Percentiles rank a stretch among this genome's conserved stretches.
phyloP scores from a whole-genome alignment of 2,113 vertebrate genomes.

The Lepus americanus region DNA sequence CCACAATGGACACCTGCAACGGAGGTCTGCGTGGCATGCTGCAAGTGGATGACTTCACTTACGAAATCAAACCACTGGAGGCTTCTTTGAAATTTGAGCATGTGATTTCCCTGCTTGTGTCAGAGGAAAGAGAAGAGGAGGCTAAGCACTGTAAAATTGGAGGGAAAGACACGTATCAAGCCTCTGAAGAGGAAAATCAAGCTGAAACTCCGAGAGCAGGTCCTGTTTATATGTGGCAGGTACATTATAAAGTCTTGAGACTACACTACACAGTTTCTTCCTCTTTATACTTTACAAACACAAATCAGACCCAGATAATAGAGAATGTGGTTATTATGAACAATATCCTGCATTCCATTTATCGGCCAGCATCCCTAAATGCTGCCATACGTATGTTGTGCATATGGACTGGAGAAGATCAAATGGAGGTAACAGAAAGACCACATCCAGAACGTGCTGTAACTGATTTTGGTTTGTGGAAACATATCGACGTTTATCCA shows the following conservation, averaged over 20 bases:
- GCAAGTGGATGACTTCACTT: too few relatives aligned
- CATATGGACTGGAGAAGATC: slow-evolving; percentile 73
- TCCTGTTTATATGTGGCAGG: slow-evolving; percentile 69
- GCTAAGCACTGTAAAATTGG: background rate
- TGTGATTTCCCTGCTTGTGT: slow-evolving; percentile 82
- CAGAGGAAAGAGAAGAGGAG: background rate
- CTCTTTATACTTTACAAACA: too few relatives aligned
- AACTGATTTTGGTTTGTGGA: slow-evolving; percentile 62
- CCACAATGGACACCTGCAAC: too few relatives aligned
- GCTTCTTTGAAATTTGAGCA: slow-evolving; percentile 86
- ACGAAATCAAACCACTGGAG: too few relatives aligned
- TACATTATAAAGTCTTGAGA: background rate
- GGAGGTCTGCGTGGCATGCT: too few relatives aligned
- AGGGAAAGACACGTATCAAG: background rate
- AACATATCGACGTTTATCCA: fast-evolving
- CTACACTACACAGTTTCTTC: too few relatives aligned
- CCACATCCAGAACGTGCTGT: fast-evolving
- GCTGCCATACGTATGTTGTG: slow-evolving; percentile 52
- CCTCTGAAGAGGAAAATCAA: slow-evolving; percentile 37
- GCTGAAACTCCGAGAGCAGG: background rate
- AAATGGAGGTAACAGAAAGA: fast-evolving
- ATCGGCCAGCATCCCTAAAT: fast-evolving
- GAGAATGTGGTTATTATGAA: too few relatives aligned
- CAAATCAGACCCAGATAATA: too few relatives aligned
- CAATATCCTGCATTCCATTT: slow-evolving; percentile 75